Percentiles rank a stretch among this genome's conserved stretches.
Evolutionary conservation across 2,888 invertebrate species (phyloP).

Genomic region (Mantis religiosa): DNA sequence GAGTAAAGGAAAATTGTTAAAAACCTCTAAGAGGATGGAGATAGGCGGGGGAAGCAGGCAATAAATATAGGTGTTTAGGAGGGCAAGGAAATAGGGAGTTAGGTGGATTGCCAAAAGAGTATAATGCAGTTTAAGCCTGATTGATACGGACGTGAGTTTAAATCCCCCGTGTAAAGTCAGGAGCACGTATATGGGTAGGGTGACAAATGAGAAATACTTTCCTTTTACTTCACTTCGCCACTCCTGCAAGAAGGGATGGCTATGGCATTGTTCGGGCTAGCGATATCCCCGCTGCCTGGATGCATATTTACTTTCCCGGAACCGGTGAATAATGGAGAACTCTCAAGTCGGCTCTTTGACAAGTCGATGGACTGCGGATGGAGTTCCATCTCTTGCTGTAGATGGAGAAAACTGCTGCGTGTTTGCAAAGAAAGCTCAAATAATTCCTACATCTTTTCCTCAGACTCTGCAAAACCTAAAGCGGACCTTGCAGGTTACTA

Average conservation of each 20-base stretch:
- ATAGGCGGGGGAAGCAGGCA: background rate
- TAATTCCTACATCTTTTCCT: no score
- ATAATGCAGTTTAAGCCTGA: slow-evolving; percentile 18
- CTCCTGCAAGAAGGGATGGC: background rate
- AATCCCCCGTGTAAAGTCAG: slow-evolving; percentile 14
- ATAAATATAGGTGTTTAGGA: slow-evolving; percentile 16
- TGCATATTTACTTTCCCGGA: background rate
- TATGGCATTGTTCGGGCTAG: background rate
- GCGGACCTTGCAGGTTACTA: no score
- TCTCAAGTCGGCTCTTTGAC: background rate
- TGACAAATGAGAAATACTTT: slow-evolving; percentile 19
- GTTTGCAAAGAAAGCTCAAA: no score
- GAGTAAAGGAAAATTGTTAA: slow-evolving; percentile 3
- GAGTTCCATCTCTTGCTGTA: background rate
- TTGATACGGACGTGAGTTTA: slow-evolving; percentile 14
- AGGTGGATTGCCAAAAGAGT: slow-evolving; percentile 12
- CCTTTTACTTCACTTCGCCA: background rate
- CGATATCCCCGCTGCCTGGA: background rate
- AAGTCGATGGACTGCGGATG: background rate
- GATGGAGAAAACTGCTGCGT: no score
- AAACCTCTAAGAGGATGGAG: background rate
- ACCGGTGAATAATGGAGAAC: background rate
- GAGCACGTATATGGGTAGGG: background rate
- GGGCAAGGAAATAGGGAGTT: background rate
- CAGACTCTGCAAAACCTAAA: no score